A percentile compares a stretch with the other conserved stretches of the same genome.
Evolutionary conservation across 2,797 vertebrate species (phyloP).

Genomic region (Chaetophractus vellerosus): DNA sequence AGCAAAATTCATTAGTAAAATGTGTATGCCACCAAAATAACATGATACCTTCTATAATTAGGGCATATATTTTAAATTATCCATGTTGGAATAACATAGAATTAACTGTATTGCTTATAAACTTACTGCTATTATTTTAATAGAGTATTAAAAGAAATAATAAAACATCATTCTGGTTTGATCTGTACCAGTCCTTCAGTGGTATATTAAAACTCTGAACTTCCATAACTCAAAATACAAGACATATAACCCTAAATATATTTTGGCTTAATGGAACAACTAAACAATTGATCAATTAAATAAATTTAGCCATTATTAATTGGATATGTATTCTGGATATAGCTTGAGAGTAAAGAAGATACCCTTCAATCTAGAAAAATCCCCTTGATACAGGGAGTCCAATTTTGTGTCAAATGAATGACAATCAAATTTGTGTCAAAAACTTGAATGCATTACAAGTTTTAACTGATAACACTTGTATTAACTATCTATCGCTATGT

Average conservation of each 20-base stretch:
- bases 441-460: background rate
- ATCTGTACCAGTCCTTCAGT: background rate
- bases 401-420: background rate
- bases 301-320: background rate
- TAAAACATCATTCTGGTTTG: background rate
- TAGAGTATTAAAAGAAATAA: background rate
- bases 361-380: background rate
- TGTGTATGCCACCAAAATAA: constrained; percentile 29
- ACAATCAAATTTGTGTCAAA: constrained; percentile 1
- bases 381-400: background rate
- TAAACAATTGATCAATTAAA: constrained; percentile 7
- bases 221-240: background rate
- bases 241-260: background rate
- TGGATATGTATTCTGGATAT: background rate
- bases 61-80: background rate
- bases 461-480: background rate
- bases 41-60: background rate
- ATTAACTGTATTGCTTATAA: background rate
- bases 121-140: background rate
- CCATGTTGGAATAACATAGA: background rate
- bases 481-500: background rate
- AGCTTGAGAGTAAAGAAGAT: constrained; percentile 20
- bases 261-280: background rate
- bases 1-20: constrained; percentile 17
- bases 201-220: background rate